Conservation (phyloP, 1,140 invertebrate species). For the Goniozus legneri region DNA sequence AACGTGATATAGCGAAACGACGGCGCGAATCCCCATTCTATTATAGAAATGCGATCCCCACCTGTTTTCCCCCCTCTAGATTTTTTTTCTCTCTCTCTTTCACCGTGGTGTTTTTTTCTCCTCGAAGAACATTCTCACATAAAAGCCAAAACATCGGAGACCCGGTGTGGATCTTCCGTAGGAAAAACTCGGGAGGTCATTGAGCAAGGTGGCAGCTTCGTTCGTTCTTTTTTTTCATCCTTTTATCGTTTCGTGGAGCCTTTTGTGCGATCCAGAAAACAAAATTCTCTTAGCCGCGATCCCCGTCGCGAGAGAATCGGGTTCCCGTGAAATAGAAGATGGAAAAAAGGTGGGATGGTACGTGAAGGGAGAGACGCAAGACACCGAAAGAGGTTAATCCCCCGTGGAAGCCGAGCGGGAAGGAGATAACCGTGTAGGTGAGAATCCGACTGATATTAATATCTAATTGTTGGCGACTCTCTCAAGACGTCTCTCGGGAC, state of each 20-base stretch:
- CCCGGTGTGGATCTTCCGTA: too few species aligned
- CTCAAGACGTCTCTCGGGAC: constrained; percentile 15
- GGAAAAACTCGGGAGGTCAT: too few species aligned
- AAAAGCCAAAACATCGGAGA: too few species aligned
- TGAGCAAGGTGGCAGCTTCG: too few species aligned
- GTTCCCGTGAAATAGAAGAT: constrained; percentile 1
- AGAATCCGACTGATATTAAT: constrained; percentile 35
- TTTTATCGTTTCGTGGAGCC: not conserved
- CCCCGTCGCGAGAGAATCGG: constrained; percentile 10
- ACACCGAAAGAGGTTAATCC: constrained; percentile 31
- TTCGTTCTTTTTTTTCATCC: constrained; percentile 4
- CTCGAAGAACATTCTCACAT: too few species aligned
- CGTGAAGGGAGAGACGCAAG: too few species aligned
- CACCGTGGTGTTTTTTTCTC: not conserved
- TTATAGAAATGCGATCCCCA: constrained; percentile 18
- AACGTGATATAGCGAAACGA: too few species aligned
- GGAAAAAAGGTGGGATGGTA: constrained; percentile 6
- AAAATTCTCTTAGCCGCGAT: constrained; percentile 25
- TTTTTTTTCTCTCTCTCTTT: not conserved
- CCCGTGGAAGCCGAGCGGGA: constrained; percentile 6
- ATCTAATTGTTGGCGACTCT: constrained; percentile 33
- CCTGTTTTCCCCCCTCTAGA: not conserved
- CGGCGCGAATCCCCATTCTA: too few species aligned
- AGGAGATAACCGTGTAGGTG: not conserved
- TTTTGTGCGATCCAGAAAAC: constrained; percentile 8